A percentile compares a stretch with the other conserved stretches of the same genome.
Conservation (phyloP, 2,888 invertebrate genomes). For the Eledona agricola region DNA sequence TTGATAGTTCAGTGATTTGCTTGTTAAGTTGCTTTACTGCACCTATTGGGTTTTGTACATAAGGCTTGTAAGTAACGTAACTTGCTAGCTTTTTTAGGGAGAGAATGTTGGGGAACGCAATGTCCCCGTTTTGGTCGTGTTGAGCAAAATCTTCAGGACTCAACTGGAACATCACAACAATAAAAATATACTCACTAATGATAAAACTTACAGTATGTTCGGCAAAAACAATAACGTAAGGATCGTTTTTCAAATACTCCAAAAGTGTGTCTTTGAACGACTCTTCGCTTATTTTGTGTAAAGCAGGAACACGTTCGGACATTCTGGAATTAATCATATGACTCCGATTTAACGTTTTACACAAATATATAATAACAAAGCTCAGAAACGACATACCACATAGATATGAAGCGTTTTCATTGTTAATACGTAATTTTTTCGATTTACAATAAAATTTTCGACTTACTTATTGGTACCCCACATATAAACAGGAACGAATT, state of each 20-base stretch:
- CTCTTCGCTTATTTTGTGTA: conserved; percentile 56
- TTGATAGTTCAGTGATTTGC: conserved; percentile 51
- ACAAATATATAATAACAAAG: conserved; percentile 5
- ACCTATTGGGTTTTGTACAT: conserved; percentile 69
- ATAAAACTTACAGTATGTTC: conserved; percentile 63
- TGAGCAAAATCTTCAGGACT: conserved; percentile 64
- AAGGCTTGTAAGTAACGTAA: conserved; percentile 67
- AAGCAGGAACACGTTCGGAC: conserved; percentile 55
- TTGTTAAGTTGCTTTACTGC: conserved; percentile 65
- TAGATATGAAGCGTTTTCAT: background rate
- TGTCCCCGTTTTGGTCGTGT: conserved; percentile 56
- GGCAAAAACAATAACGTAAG: conserved; percentile 63
- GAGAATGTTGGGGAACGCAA: conserved; percentile 61
- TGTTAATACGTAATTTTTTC: conserved; percentile 1
- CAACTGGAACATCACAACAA: conserved; percentile 55
- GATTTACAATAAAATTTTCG: conserved; percentile 5
- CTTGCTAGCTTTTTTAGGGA: conserved; percentile 53
- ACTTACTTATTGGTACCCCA: conserved; percentile 59
- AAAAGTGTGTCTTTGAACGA: conserved; percentile 56
- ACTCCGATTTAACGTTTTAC: conserved; percentile 21
- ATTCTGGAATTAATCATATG: conserved; percentile 49
- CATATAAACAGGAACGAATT: conserved; percentile 60
- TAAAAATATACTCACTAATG: background rate
- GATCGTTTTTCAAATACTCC: conserved; percentile 53
- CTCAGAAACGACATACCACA: too few relatives aligned